Evolutionary conservation across 2,888 invertebrate genomes (phyloP), one percentile per base, ranked within the genome.

Genomic region (Euspilapteryx auroguttella): DNA sequence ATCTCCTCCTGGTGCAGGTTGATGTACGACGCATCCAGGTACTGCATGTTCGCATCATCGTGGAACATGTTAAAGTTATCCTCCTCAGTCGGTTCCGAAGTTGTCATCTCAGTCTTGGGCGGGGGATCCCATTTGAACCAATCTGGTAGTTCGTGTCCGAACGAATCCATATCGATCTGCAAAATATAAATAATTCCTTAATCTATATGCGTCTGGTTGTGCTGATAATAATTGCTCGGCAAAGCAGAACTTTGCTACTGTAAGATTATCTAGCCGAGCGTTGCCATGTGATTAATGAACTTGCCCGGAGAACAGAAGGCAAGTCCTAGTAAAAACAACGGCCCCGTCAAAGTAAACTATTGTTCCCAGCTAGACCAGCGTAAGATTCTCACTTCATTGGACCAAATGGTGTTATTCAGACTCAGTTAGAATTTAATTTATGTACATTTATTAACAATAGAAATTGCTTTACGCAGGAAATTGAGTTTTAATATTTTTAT

Each of bases 81-180:
- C 15, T 73, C 71, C 6, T 66, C 69, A 2, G 65, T 55, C 27
- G 44, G 48, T 12, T 65, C 65, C 0, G 69, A 68, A 5, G 75
- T 73, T 1, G 71, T 73, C 14, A 65, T 62, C 31, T 73, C 75
- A 2, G 52, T 35, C 37, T 68, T 69, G 8, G 58, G 54, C 1
- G 58, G 64, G 2, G 71, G 65, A 33, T 75, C 75, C 73, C 73
- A 75, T 46, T 71, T 71, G 42, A 75, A 75, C 71, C 71, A 68
- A 17, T 52, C 49, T 2, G 73, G 75, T 25, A 75, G 37, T 38
- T 61, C 62, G 42, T 73, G 61, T 24, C 47, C 44, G 33, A 64
- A 50, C n/a, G 59, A 54, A 20, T 69, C 71, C 47, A 65, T 59
- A 33, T 75, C 71, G 39, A 73, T 64, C 75, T 75, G 55, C 13